These are phyloP conservation scores for Triplophysa rosa DNA, from an alignment of 2,113 vertebrate species.

Conservation along the genomic window DNA sequence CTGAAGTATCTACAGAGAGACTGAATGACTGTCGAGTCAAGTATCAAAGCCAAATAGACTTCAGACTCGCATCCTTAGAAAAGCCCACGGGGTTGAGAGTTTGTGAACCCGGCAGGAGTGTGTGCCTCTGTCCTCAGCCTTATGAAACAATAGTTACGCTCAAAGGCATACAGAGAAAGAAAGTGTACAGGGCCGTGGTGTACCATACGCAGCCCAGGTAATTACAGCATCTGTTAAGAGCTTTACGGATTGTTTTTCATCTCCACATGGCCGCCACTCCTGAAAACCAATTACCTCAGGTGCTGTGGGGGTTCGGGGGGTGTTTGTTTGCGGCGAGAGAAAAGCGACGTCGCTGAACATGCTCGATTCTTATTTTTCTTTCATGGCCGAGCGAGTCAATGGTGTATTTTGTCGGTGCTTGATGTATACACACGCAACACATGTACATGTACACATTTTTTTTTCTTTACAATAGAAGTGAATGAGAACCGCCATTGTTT, in stretches of 20 bases:
- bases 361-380: constrained; percentile 61
- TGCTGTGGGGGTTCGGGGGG: background rate
- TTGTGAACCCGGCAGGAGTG: background rate
- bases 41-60: constrained; percentile 9
- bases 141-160: constrained; percentile 10
- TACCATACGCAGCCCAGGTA: constrained; percentile 71
- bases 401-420: background rate
- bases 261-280: constrained; percentile 79
- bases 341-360: constrained; percentile 68
- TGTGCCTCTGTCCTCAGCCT: background rate
- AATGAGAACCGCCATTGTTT: background rate
- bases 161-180: constrained; percentile 47
- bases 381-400: background rate
- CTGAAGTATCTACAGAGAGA: background rate
- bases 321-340: constrained; percentile 22
- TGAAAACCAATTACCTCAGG: constrained; percentile 78
- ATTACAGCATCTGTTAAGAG: constrained; percentile 82
- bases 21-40: background rate
- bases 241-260: constrained; percentile 78
- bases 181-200: constrained; percentile 51
- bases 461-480: background rate
- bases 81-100: constrained; percentile 2
- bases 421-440: background rate
- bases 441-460: no score
- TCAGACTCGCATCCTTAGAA: background rate